Evolutionary conservation across 1,140 invertebrate genomes (phyloP), one percentile per base, ranked within the genome.

Genomic region (Drosophila insularis): DNA sequence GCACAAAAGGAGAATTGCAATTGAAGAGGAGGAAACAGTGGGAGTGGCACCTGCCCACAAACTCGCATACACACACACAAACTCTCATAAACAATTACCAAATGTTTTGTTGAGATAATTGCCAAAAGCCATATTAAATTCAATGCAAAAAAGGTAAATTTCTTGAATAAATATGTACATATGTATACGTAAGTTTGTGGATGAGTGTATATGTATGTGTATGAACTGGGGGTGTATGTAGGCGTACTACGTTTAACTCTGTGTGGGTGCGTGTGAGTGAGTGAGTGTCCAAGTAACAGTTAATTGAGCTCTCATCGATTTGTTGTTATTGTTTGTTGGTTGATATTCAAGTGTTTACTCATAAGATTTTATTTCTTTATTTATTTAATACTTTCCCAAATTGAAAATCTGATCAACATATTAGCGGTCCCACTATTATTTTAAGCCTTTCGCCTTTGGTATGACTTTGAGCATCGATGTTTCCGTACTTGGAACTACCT

Each of bases 31-130:
- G 43, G 43, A 46, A 46, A 17, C 50, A 80, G 80, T 71, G 80
- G 82, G 81, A 85, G 81, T 81, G 81, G 78, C 79, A 78, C 46
- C 75, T 74, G 81, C 82, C 27, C 59, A 68, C 23, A 58, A 61
- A 71, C 43, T 70, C 62, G 72, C 55, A 53, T 60, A 64, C 63
- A 19, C 50, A 71, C 46, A 68, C 64, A 55, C 40, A 71, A 46
- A 68, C 68, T 37, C 63, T 14, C 50, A 68, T 53, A 68, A 68
- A 60, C 53, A 68, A 54, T 37, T 43, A 73, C 56, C 37, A 64
- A 68, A 78, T 65, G 74, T 73, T 80, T 85, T 84, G 80, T 78
- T 84, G 78, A 89, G 85, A 69, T 69, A 73, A 74, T 89, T 89
- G 77, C 59, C 68, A 67, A 89, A 78, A 53, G 59, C 50, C 50